phyloP scores from a whole-genome alignment of 2,888 invertebrate genomes.

The Cantharis lateralis region DNA sequence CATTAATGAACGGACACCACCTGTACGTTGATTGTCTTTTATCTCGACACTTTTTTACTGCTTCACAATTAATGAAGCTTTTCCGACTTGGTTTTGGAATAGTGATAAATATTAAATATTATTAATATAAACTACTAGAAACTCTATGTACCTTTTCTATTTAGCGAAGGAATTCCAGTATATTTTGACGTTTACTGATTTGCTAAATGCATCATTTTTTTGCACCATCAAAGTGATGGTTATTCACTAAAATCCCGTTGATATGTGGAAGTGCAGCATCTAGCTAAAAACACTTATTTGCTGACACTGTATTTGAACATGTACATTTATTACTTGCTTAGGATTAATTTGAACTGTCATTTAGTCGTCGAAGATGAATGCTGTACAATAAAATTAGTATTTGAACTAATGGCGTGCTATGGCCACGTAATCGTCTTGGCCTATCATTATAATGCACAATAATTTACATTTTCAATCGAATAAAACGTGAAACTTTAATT shows the following conservation, averaged over 20 bases:
- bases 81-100: not conserved
- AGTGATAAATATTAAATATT: not conserved
- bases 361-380: not conserved
- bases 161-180: not conserved
- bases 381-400: not conserved
- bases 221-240: not conserved
- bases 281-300: not conserved
- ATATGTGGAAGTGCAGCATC: not conserved
- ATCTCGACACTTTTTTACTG: not conserved
- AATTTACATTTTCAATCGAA: not conserved
- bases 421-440: not conserved
- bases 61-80: not conserved
- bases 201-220: not conserved
- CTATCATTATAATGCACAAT: not conserved
- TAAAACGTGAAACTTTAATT: not conserved
- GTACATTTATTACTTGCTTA: not conserved
- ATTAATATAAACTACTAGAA: not conserved
- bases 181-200: not conserved
- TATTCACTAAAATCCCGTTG: not conserved
- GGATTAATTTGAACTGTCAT: not conserved
- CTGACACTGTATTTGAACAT: not conserved
- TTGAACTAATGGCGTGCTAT: not conserved
- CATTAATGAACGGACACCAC: not conserved
- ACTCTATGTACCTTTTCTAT: not conserved
- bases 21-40: not conserved